A percentile compares a stretch with the other conserved stretches of the same genome.
phyloP scores from a whole-genome alignment of 2,113 vertebrate species.

The Rhabdomys dilectus region DNA sequence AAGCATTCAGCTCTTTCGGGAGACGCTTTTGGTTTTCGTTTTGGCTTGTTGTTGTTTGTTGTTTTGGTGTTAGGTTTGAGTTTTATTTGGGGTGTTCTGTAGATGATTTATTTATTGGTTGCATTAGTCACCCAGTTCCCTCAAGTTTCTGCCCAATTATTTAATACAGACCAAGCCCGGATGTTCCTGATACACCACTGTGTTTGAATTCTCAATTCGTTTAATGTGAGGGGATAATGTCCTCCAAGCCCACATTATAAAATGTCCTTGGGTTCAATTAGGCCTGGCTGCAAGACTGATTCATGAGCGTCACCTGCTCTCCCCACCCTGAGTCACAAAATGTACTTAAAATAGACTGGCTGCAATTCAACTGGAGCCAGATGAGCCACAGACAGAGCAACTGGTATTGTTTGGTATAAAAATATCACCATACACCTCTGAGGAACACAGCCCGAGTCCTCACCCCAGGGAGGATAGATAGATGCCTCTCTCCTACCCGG shows the following conservation, averaged over 20 bases:
- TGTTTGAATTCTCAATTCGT: slow-evolving; percentile 36
- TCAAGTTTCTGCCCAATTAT: not conserved
- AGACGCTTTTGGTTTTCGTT: not conserved
- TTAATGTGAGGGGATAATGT: not conserved
- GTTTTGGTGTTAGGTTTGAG: not conserved
- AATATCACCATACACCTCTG: not conserved
- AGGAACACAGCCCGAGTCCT: not conserved
- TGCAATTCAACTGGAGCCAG: not conserved
- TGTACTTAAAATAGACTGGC: slow-evolving; percentile 67
- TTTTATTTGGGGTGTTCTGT: not conserved
- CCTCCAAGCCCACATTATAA: slow-evolving; percentile 14
- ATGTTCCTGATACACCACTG: not conserved
- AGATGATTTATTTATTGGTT: not conserved
- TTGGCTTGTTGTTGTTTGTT: not conserved
- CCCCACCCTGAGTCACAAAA: slow-evolving; percentile 45
- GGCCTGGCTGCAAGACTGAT: not conserved
- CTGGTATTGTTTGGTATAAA: slow-evolving; percentile 4
- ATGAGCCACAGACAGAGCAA: slow-evolving; percentile 10
- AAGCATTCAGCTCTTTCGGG: not conserved
- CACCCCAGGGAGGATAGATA: not conserved
- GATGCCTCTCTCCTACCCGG: not conserved
- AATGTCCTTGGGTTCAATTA: slow-evolving; percentile 8
- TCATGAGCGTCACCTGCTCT: slow-evolving; percentile 33
- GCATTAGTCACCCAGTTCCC: not conserved
- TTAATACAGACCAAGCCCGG: not conserved